A percentile compares a stretch with the other conserved stretches of the same genome.
Conservation (phyloP, 2,113 vertebrate species). For the Numida meleagris region DNA sequence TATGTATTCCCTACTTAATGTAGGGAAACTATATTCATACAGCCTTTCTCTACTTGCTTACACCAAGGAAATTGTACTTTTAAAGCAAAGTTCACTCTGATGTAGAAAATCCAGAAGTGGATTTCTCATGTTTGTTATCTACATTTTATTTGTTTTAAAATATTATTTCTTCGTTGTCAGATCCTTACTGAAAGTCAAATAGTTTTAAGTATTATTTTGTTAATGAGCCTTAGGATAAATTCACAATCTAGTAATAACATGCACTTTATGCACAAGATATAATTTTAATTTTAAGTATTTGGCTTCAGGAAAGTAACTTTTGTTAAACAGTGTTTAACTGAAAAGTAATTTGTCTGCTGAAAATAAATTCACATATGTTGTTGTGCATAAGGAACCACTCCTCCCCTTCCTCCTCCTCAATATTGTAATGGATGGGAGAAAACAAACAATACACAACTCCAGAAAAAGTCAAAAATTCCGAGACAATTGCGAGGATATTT, state of each 20-base stretch:
- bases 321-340: background rate
- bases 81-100: background rate
- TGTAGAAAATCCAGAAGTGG: background rate
- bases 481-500: background rate
- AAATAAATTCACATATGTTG: background rate
- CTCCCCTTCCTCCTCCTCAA: background rate
- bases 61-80: background rate
- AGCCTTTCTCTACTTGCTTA: background rate
- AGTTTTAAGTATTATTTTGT: constrained; percentile 30
- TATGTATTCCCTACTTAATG: background rate
- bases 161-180: background rate
- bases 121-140: background rate
- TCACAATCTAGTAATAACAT: background rate
- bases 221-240: constrained; percentile 31
- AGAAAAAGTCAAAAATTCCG: background rate
- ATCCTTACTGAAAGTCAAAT: background rate
- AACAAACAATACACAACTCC: background rate
- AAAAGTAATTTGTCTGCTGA: background rate
- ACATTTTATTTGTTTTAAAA: background rate
- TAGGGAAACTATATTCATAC: rapidly evolving
- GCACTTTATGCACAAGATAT: background rate
- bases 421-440: background rate
- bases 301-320: background rate
- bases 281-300: background rate
- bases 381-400: background rate